Evolutionary conservation across 2,113 vertebrate species (phyloP).

Genomic region (Cygnus buccinator): DNA sequence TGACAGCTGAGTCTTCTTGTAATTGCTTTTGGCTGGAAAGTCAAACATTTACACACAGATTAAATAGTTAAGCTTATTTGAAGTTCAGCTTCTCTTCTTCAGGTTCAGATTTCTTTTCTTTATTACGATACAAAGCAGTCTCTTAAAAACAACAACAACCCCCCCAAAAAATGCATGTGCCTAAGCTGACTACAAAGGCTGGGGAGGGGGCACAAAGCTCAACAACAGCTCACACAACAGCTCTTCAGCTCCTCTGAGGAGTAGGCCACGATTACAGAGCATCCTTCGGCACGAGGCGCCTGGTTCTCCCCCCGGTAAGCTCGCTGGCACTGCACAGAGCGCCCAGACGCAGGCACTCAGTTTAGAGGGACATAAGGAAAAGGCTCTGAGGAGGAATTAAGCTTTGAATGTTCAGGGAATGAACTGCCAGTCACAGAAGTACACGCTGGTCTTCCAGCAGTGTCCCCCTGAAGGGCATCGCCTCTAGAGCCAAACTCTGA

Average conservation of each 20-base stretch:
- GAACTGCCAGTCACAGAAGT: background rate
- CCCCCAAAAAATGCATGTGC: background rate
- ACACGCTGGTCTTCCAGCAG: rapidly evolving
- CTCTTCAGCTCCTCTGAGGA: background rate
- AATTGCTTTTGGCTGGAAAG: background rate
- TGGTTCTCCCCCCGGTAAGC: background rate
- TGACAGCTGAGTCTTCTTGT: rapidly evolving
- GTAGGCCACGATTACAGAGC: background rate
- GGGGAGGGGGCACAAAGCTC: background rate
- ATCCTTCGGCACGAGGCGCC: background rate
- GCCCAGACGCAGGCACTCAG: background rate
- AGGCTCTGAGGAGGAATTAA: background rate
- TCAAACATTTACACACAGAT: conserved; percentile 4
- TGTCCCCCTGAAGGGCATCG: background rate
- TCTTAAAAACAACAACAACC: background rate
- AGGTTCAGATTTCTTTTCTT: background rate
- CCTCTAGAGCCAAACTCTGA: background rate
- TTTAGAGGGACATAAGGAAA: background rate
- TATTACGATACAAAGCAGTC: background rate
- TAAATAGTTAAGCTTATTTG: background rate
- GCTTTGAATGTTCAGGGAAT: rapidly evolving
- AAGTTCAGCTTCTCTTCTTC: background rate
- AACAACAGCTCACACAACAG: background rate
- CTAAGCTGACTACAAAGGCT: background rate
- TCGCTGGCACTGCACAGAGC: rapidly evolving